Percentiles rank a stretch among this genome's conserved stretches.
Conservation (phyloP, 1,140 invertebrate species). For the Arion vulgaris region DNA sequence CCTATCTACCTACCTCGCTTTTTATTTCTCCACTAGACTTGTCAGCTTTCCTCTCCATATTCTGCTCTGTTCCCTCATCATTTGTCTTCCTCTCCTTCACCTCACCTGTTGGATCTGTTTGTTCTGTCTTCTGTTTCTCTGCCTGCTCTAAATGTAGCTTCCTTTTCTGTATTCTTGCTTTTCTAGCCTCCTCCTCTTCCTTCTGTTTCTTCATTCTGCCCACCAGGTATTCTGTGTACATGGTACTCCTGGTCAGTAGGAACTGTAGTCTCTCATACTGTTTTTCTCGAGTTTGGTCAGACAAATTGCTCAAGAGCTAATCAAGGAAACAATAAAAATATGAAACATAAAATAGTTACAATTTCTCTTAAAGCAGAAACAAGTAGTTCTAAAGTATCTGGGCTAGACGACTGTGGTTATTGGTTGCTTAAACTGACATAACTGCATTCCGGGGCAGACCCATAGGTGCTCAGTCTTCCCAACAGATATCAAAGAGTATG, state of each 20-base stretch:
- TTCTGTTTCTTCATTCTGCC: slow-evolving; percentile 59
- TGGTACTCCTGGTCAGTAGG: slow-evolving; percentile 66
- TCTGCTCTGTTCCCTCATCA: background rate
- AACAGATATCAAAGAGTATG: no score
- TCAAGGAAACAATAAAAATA: slow-evolving; percentile 3
- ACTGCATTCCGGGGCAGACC: no score
- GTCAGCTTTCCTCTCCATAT: background rate
- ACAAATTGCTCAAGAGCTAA: slow-evolving; percentile 58
- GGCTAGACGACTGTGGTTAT: no score
- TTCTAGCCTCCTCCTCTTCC: slow-evolving; percentile 49
- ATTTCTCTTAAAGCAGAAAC: no score
- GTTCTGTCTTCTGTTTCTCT: slow-evolving; percentile 31
- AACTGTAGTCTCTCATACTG: slow-evolving; percentile 63
- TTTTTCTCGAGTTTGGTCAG: slow-evolving; percentile 54
- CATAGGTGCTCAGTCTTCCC: no score
- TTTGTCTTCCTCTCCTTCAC: background rate
- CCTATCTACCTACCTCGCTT: background rate
- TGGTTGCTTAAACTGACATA: no score
- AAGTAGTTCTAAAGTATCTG: no score
- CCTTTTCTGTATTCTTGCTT: slow-evolving; percentile 51
- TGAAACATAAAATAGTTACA: no score
- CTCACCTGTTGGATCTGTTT: background rate
- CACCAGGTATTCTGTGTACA: slow-evolving; percentile 69
- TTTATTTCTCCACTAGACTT: background rate
- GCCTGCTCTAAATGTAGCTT: slow-evolving; percentile 47